A percentile compares a stretch with the other conserved stretches of the same genome.
Conservation (phyloP, 2,113 vertebrate species). For the Puma concolor region DNA sequence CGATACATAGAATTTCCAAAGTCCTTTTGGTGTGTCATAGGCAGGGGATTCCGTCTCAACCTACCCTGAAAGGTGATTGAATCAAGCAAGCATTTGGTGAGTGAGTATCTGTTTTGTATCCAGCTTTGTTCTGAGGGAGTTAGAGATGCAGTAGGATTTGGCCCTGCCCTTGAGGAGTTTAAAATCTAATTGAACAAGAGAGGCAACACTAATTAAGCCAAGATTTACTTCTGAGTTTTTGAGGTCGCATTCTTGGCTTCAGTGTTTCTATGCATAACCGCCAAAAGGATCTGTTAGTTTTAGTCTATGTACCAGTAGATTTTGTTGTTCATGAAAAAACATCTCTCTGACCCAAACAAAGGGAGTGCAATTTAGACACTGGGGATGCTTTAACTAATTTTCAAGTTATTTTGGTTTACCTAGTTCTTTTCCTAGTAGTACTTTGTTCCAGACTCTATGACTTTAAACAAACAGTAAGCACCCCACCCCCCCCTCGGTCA, state of each 20-base stretch:
- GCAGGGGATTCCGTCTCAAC: background rate
- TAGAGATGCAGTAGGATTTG: conserved; percentile 18
- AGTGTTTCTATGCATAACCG: background rate
- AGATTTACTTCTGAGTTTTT: conserved; percentile 37
- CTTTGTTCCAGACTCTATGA: background rate
- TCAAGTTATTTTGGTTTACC: conserved; percentile 21
- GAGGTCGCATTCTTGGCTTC: conserved; percentile 39
- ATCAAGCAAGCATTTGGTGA: background rate
- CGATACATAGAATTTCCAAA: conserved; percentile 60
- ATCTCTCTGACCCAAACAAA: conserved; percentile 14
- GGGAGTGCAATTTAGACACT: background rate
- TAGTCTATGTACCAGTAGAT: background rate
- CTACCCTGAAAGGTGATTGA: background rate
- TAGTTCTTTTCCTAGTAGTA: background rate
- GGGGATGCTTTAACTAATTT: conserved; percentile 13
- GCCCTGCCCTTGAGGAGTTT: conserved; percentile 56
- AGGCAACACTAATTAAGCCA: conserved; percentile 17
- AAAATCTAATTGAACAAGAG: conserved; percentile 56
- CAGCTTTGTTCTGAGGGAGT: conserved; percentile 12
- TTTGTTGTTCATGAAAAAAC: conserved; percentile 24
- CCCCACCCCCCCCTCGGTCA: background rate
- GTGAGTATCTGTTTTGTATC: conserved; percentile 10
- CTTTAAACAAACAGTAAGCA: background rate
- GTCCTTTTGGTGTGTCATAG: background rate
- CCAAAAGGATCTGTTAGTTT: conserved; percentile 19